Percentiles rank a stretch among this genome's conserved stretches.
Conservation (phyloP, 1,140 invertebrate genomes). For the Hermatobates lingyangjiaoensis region DNA sequence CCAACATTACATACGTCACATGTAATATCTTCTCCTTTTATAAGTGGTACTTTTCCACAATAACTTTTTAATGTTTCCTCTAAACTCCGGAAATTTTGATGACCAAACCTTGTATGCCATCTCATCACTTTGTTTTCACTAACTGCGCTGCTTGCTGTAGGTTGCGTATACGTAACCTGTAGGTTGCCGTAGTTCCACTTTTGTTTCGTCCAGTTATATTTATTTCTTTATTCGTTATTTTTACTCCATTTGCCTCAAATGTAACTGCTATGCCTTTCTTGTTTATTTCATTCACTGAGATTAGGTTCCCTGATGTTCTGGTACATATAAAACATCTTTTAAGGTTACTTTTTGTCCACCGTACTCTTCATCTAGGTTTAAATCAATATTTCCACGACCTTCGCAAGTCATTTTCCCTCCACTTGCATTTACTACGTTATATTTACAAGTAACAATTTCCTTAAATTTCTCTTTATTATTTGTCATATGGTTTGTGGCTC, state of each 20-base stretch:
- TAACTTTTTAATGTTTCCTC: not conserved
- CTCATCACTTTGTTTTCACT: not conserved
- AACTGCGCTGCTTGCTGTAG: not conserved
- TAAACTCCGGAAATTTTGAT: no score
- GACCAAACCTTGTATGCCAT: not conserved
- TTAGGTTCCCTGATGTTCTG: not conserved
- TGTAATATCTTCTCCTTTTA: not conserved
- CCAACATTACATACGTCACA: not conserved
- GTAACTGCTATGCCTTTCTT: not conserved
- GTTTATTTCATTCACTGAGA: not conserved
- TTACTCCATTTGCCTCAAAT: not conserved
- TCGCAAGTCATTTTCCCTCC: no score
- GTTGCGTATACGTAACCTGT: not conserved
- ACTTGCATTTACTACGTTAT: no score
- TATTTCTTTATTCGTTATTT: not conserved
- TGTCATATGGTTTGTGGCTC: no score
- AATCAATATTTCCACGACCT: no score
- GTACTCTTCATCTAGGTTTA: no score
- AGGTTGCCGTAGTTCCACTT: not conserved
- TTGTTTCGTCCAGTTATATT: not conserved
- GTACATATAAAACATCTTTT: not conserved
- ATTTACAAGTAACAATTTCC: no score
- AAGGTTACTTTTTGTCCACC: not conserved
- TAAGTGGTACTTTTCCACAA: not conserved
- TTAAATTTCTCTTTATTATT: no score